Base-by-base conservation (phyloP, 1,140 invertebrate species). In the Drosophila paulistorum region DNA sequence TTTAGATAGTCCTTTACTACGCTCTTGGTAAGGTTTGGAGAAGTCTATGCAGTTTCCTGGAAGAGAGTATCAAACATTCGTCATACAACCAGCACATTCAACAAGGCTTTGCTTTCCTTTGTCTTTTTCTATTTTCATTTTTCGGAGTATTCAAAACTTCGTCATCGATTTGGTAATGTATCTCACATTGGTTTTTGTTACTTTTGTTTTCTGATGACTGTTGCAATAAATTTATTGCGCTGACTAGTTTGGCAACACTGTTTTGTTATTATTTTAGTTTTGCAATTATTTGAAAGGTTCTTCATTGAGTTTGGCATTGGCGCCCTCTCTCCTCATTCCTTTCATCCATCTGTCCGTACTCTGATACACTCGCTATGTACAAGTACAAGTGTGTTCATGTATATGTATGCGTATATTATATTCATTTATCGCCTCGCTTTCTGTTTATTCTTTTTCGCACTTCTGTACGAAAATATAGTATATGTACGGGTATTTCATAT, bases 201-300 rank as follows among this genome's bases (percentile, higher is more conserved):
- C 51, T 30, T 57, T 35, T 30, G 33, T 35, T 35, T 7, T 55
- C 13, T 5, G 20, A 59, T 37, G 26, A 14, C 57, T 59, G 57
- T 39, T 77, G 62, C 33, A 77, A 70, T 77, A 39, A 39, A 77
- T 77, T 77, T 70, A 77, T 77, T 70, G 54, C 66, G 75, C 13
- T 54, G 70, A 20, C 37, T 39, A n/a, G 10, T 76, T 41, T 58
- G 54, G 72, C 58, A 71, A 66, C 63, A 41, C 7, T 51, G 39
- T 57, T 65, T 59, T 59, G 10, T 58, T 59, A 59, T 59, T 66
- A 60, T 51, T 37, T 61, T 76, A 42, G 63, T 60, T 77, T 77
- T 77, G 77, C 74, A 70, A 77, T 77, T 64, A 77, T 77, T 77
- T 77, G 74, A 77, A 77, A 77, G 74, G 73, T 77, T 77, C 74